These are phyloP conservation scores for Limanda limanda DNA, from an alignment of 2,113 vertebrate genomes.

Conservation along the genomic window DNA sequence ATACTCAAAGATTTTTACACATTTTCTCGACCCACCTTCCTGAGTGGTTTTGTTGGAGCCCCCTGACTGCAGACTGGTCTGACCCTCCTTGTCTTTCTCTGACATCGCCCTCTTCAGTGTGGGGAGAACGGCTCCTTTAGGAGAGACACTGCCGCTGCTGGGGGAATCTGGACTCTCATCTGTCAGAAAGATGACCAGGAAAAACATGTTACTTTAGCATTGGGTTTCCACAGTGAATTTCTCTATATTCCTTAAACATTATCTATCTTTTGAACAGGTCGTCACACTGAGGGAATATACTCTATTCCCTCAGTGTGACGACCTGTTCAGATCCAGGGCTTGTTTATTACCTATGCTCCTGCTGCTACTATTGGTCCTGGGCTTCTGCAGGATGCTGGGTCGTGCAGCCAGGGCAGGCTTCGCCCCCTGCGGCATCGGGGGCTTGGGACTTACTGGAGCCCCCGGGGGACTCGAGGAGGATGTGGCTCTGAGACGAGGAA, in stretches of 20 bases:
- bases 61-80: constrained; percentile 27
- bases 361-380: constrained; percentile 81
- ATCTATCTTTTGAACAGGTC: too few species aligned
- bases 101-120: constrained; percentile 86
- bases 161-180: constrained; percentile 89
- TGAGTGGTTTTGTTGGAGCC: constrained; percentile 83
- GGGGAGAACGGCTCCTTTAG: constrained; percentile 83
- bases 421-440: constrained; percentile 82
- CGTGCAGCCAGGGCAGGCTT: constrained; percentile 88
- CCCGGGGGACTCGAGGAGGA: constrained; percentile 77
- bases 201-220: background rate
- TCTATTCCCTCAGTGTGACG: too few species aligned
- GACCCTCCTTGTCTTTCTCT: constrained; percentile 88
- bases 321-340: background rate
- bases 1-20: background rate
- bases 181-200: constrained; percentile 52
- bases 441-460: constrained; percentile 85
- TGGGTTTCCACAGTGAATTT: background rate
- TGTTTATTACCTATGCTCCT: constrained; percentile 84
- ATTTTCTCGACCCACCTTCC: constrained; percentile 85
- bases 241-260: background rate
- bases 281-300: too few species aligned
- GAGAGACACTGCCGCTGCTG: constrained; percentile 82
- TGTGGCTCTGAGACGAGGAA: constrained; percentile 80
- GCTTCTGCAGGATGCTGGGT: constrained; percentile 91